Conservation (phyloP, 2,888 invertebrate species). For the Lypha dubia region DNA sequence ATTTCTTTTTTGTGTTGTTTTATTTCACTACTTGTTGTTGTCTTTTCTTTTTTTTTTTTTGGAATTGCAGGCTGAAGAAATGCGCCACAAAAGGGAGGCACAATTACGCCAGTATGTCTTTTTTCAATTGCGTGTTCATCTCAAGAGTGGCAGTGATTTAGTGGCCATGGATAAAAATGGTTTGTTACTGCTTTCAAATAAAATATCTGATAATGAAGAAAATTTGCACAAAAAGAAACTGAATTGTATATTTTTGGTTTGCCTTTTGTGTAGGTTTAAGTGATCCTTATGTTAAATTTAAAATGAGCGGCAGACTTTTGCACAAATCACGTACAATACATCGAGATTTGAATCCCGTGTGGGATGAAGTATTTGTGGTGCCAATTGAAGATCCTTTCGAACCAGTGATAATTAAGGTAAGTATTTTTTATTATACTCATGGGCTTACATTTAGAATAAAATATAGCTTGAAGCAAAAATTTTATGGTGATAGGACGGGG, state of each 20-base stretch:
- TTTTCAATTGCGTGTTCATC: constrained; percentile 94
- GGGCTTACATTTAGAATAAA: too few species aligned
- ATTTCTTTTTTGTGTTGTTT: constrained; percentile 7
- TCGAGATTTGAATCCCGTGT: constrained; percentile 97
- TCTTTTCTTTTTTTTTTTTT: not conserved
- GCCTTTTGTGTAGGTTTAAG: constrained; percentile 89
- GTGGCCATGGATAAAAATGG: constrained; percentile 98
- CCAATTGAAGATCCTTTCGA: constrained; percentile 95
- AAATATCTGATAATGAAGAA: constrained; percentile 5
- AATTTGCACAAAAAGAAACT: not conserved
- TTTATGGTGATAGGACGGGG: too few species aligned
- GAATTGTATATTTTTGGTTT: too few species aligned
- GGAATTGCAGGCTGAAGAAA: constrained; percentile 86
- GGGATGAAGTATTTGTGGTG: constrained; percentile 98
- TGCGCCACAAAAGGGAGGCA: constrained; percentile 88
- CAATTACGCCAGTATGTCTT: constrained; percentile 93
- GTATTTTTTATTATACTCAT: constrained; percentile 24
- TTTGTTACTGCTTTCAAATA: constrained; percentile 80
- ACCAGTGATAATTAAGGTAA: constrained; percentile 93
- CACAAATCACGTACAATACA: constrained; percentile 97
- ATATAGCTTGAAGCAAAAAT: too few species aligned
- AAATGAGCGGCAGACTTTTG: constrained; percentile 91
- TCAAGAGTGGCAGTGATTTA: constrained; percentile 94
- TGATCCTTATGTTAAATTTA: constrained; percentile 99
- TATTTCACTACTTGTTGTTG: not conserved